Evolutionary conservation across 2,888 invertebrate genomes (phyloP).

Genomic region (Enoplolaimus lenunculus): DNA sequence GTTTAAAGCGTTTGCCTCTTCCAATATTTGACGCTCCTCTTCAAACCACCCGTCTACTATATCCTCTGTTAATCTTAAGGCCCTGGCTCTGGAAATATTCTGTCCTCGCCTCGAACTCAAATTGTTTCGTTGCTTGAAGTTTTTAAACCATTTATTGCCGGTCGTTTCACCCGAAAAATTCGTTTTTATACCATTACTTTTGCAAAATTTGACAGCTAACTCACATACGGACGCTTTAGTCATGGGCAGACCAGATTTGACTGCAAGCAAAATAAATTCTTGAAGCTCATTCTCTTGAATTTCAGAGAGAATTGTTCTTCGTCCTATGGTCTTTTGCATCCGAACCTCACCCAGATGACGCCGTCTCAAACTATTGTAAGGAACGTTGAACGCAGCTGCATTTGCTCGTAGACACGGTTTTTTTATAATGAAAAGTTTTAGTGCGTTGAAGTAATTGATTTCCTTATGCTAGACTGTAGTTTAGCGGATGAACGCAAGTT

Average conservation of each 20-base stretch:
- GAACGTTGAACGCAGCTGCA: too few species aligned
- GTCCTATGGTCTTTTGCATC: background rate
- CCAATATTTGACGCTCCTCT: too few species aligned
- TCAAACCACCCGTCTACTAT: too few species aligned
- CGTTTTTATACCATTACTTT: background rate
- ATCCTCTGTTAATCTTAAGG: too few species aligned
- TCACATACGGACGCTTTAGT: background rate
- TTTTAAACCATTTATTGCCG: too few species aligned
- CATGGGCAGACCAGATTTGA: background rate
- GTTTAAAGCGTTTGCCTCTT: background rate
- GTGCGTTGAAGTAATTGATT: too few species aligned
- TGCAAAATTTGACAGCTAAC: constrained; percentile 1
- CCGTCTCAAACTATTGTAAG: too few species aligned
- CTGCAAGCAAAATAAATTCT: background rate
- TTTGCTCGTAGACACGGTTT: too few species aligned
- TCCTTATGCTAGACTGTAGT: too few species aligned
- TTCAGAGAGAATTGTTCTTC: background rate
- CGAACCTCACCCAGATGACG: too few species aligned
- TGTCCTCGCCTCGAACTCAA: background rate
- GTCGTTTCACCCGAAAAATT: background rate
- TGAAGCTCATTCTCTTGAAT: background rate
- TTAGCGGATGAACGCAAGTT: too few species aligned
- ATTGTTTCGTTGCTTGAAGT: background rate
- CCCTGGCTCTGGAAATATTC: background rate
- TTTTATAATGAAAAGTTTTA: too few species aligned